phyloP scores from a whole-genome alignment of 1,140 invertebrate genomes.

The Cotesia chilonis region DNA sequence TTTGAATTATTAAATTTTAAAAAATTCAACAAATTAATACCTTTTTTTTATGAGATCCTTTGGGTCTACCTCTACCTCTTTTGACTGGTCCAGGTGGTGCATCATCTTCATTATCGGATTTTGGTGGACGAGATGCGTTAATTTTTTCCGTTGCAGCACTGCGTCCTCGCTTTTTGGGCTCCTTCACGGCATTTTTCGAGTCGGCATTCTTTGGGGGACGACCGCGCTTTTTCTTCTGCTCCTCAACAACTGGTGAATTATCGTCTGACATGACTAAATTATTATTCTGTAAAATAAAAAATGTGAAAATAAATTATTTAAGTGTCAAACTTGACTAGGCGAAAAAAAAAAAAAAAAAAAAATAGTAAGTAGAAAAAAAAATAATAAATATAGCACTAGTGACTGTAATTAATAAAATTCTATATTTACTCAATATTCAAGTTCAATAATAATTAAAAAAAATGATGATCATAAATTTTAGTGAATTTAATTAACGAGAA shows the following conservation, averaged over 20 bases:
- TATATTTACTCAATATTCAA: not conserved
- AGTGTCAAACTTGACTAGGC: not conserved
- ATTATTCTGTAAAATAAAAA: slow-evolving; percentile 26
- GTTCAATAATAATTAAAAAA: too few species aligned
- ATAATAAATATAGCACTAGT: not conserved
- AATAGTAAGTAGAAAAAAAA: too few species aligned
- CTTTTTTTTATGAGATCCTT: slow-evolving; percentile 65
- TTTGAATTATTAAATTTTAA: not conserved
- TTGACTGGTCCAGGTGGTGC: slow-evolving; percentile 62
- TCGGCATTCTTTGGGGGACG: slow-evolving; percentile 60
- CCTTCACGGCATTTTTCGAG: slow-evolving; percentile 57
- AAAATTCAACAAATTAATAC: slow-evolving; percentile 39
- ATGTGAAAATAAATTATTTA: not conserved
- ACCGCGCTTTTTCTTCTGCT: slow-evolving; percentile 64
- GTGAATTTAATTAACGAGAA: too few species aligned
- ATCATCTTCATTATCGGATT: slow-evolving; percentile 63
- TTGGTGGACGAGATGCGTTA: slow-evolving; percentile 53
- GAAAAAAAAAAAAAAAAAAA: slow-evolving; percentile 1
- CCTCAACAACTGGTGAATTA: slow-evolving; percentile 62
- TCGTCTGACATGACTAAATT: slow-evolving; percentile 62
- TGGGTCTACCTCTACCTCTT: slow-evolving; percentile 64
- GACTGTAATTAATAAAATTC: not conserved
- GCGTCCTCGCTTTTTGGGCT: slow-evolving; percentile 63
- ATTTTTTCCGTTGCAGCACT: slow-evolving; percentile 58
- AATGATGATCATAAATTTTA: too few species aligned